Base-by-base conservation (phyloP, 2,113 vertebrate species). In the Ramphastos sulfuratus region DNA sequence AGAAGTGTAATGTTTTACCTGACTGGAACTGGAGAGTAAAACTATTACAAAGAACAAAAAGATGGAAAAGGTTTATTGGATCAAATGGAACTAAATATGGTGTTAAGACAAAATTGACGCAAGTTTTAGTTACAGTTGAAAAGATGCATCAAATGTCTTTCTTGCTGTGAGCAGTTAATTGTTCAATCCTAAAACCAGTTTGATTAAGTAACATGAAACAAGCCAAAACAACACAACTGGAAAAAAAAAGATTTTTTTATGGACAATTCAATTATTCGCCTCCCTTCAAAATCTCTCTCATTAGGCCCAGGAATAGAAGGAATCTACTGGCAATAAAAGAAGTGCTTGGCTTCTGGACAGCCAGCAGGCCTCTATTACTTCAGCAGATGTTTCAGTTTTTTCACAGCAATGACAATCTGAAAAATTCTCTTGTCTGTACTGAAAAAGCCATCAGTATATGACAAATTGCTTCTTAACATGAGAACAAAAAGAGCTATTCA, bases 121-220 rank as follows among this genome's bases (percentile, higher is more conserved):
- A 77, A 61, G 75, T 65, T 82, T 92, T 84, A 84, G 73, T 86
- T 92, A 91, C 64, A 85, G 63, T 24, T 93, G 31, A 92, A 84
- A 92, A 71, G 61, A 94, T 46, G 20, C 17, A 82, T 52, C 82
- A 76, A 85, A 82, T 54, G 7, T 60, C 82, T 86, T 63, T 72
- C 59, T 84, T 83, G 24, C 73, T 88, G 35, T 76, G 59, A 79
- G 46, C 9, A 74, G 24, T 69, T 94, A 90, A 88, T 55, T 54
- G 54, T 42, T 89, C 82, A 91, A 4, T 64, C 14, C 55, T 69
- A 65, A 50, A 88, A 82, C 79, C 1, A 7, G 25, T 13, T 65
- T 72, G 37, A 67, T 82, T 82, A 87, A 84, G 87, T 46, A 77
- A 33, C 27, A 91, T 4, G 31, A 74, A 94, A 85, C 19, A 64